Base-by-base conservation (phyloP, 2,797 vertebrate genomes). In the Champsocephalus gunnari region DNA sequence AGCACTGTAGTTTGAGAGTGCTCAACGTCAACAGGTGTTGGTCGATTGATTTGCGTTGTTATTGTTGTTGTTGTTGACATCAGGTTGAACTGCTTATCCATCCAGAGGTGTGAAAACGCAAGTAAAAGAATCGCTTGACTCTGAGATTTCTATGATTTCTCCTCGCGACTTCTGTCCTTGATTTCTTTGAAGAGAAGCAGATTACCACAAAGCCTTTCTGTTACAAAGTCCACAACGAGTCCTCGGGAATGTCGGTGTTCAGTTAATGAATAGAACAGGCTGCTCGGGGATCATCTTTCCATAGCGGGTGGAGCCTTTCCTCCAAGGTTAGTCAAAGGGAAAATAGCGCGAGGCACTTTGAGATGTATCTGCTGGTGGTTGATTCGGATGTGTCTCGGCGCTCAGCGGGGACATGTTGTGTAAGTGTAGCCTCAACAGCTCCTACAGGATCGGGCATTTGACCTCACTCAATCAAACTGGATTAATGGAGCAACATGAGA, bases 331-430 rank as follows among this genome's bases (percentile, higher is more conserved):
- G 72, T 65, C 53, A 41, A 76, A 82, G 76, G 83, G 87, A 87
- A 87, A 84, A 80, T 67, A 77, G 71, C 66, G 57, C 3, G 28
- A 67, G 75, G 60, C 62, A 73, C 64, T 81, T 38, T 70, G 73
- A 86, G 73, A 78, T 24, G 19, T 82, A 38, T 81, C 68, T 81
- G 82, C 60, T 83, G 70, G 82, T 89, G 78, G 79, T 87, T 82
- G 84, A 90, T 91, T 90, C 89, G 73, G 85, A 80, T 81, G 71
- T 88, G 91, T 88, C 56, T 80, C 78, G 65, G 71, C 53, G 13
- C 86, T 87, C 87, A 58, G 70, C 55, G 28, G 86, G 85, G 70
- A 28, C 53, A 75, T 19, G 70, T 82, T 62, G 84, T 75, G 63
- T 86, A 85, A 87, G 84, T 76, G 77, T 75, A 79, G 68, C 73